phyloP scores from a whole-genome alignment of 2,797 vertebrate species.

The Echiichthys vipera region DNA sequence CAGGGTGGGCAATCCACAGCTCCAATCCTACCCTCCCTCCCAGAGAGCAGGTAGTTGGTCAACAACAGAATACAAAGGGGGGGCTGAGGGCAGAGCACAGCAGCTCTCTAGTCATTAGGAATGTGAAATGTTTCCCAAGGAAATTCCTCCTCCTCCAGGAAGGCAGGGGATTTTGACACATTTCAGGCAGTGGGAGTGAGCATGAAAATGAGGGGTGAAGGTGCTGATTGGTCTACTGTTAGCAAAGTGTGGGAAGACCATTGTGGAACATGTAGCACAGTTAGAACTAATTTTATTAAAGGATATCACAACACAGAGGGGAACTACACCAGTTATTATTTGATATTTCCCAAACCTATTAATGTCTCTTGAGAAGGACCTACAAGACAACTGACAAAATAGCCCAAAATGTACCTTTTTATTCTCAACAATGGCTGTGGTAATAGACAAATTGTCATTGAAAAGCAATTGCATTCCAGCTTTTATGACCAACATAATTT shows the following conservation, averaged over 20 bases:
- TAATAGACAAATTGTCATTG: not conserved
- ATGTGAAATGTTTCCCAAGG: conserved; percentile 79
- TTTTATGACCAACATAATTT: not conserved
- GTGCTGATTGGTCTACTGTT: conserved; percentile 62
- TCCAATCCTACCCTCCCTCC: conserved; percentile 10
- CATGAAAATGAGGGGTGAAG: conserved; percentile 37
- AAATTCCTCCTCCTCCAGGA: conserved; percentile 81
- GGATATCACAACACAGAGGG: conserved; percentile 9
- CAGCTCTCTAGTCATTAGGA: conserved; percentile 67
- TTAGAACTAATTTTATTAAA: not conserved
- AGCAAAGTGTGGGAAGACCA: conserved; percentile 51
- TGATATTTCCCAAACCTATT: not conserved
- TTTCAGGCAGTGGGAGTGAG: conserved; percentile 70
- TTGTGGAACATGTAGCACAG: not conserved
- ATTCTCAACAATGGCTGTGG: not conserved
- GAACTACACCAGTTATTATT: not conserved
- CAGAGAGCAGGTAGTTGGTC: conserved; percentile 64
- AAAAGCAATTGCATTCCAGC: not conserved
- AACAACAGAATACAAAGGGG: conserved; percentile 51
- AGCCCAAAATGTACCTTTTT: fast-evolving
- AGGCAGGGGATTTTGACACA: conserved; percentile 74
- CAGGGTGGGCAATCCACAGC: conserved; percentile 19
- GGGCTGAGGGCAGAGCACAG: conserved; percentile 18
- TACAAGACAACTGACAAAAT: not conserved
- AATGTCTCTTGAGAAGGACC: not conserved